Percentiles rank a stretch among this genome's conserved stretches.
These are phyloP conservation scores for Lipophrys pholis DNA, from an alignment of 2,113 vertebrate genomes.

Conservation along the genomic window DNA sequence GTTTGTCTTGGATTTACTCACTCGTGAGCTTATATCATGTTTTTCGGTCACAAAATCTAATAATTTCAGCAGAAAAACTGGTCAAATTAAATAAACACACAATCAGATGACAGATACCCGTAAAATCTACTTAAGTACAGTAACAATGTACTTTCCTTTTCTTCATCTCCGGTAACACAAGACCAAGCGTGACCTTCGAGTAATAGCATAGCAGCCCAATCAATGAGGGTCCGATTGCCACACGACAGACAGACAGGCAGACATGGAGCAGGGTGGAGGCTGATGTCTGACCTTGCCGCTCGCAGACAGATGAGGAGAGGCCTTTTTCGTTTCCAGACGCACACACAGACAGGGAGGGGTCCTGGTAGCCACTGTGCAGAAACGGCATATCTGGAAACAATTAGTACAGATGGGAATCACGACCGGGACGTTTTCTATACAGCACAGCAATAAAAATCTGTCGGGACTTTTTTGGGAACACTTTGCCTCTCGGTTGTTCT, in stretches of 20 bases:
- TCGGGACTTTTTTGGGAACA: conserved; percentile 34
- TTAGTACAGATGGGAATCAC: conserved; percentile 66
- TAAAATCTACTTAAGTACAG: too few species aligned
- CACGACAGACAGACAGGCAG: conserved; percentile 41
- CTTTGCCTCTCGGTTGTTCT: conserved; percentile 36
- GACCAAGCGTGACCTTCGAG: conserved; percentile 32
- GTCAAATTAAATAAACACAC: too few species aligned
- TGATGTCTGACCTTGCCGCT: conserved; percentile 70
- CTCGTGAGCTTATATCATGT: too few species aligned
- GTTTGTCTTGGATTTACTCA: too few species aligned
- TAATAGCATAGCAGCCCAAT: not conserved
- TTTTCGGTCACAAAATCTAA: too few species aligned
- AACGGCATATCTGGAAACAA: conserved; percentile 78
- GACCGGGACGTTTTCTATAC: conserved; percentile 36
- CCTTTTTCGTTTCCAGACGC: conserved; percentile 68
- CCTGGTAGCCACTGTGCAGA: conserved; percentile 63
- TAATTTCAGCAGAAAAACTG: too few species aligned
- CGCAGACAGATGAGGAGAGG: conserved; percentile 60
- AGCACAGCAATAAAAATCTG: conserved; percentile 29
- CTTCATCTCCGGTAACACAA: not conserved
- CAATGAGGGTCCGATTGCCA: conserved; percentile 33
- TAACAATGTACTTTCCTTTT: too few species aligned
- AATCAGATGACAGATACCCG: too few species aligned
- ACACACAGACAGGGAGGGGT: conserved; percentile 79
- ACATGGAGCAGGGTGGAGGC: conserved; percentile 46